Evolutionary conservation across 2,888 invertebrate genomes (phyloP), one percentile per base, ranked within the genome.

Genomic region (Watsonalla cultraria): DNA sequence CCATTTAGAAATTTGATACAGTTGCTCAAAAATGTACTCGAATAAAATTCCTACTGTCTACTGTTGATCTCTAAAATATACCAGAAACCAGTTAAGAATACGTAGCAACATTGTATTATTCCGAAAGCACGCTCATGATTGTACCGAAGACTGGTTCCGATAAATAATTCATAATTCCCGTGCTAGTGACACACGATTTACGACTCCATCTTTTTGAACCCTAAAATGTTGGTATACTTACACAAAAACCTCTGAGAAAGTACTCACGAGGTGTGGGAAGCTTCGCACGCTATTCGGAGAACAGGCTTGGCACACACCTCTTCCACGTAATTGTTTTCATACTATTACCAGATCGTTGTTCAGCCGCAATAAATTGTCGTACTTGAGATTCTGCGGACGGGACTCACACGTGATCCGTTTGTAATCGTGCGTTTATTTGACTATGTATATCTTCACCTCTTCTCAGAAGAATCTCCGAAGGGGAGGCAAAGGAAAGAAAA

Each of bases 261-360:
- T 67, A 65, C 59, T 58, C 62, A 59, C 60, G 66, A 67, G 72
- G 70, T 73, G 80, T 86, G 87, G 77, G 87, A 86, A 83, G 61
- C 65, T 84, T 86, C 85, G 66, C 86, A 85, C 83, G 81, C 62
- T 52, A 61, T 65, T 64, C 64, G 54, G 55, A 52, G 58, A 65
- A 65, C 64, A 56, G 51, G 54, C 60, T 63, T 53, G 54, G 57
- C 57, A 61, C 64, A 60, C 60, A 59, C 52, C 24, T 50, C 51
- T 51, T 46, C 55, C 53, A 47, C 51, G 15, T 53, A 47, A 15
- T 42, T 46, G 7, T 51, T 37, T 52, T 55, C 49, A 57, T 60
- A 55, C 11, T 11, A 5, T 42, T 11, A 42, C 11, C 11, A 5
- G 2, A 8, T 24, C 24, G 24, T 24, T 24, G 24, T 37, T 42